Evolutionary conservation across 2,888 invertebrate genomes (phyloP).

Genomic region (Anaspis maculata): DNA sequence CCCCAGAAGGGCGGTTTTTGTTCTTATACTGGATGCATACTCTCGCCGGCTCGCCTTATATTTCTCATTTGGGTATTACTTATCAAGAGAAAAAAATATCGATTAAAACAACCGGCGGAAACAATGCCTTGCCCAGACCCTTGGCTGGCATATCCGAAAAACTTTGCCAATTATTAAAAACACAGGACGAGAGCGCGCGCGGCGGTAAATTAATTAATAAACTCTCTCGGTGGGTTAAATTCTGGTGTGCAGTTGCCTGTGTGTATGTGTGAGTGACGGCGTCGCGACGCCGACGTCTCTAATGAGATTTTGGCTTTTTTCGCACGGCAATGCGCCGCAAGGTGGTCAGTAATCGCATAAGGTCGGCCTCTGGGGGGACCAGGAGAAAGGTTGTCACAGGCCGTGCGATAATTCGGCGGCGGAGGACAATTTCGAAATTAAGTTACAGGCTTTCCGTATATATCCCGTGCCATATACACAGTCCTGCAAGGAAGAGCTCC

Average conservation of each 20-base stretch:
- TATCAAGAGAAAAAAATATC: slow-evolving; percentile 14
- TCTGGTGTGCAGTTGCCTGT: too few species aligned
- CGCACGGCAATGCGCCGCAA: slow-evolving; percentile 16
- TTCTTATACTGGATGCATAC: too few species aligned
- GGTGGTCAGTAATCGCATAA: slow-evolving; percentile 41
- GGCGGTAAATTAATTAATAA: slow-evolving; percentile 10
- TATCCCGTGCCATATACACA: slow-evolving; percentile 3
- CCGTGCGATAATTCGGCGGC: slow-evolving; percentile 29
- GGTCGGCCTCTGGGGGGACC: slow-evolving; percentile 31
- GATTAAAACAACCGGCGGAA: slow-evolving; percentile 14
- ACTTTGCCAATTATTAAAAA: too few species aligned
- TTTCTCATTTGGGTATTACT: too few species aligned
- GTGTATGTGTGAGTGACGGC: too few species aligned
- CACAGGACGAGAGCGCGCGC: too few species aligned
- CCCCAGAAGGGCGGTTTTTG: slow-evolving; percentile 21
- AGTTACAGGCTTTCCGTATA: slow-evolving; percentile 18
- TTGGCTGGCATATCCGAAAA: too few species aligned
- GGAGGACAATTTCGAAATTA: slow-evolving; percentile 27
- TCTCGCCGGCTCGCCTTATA: too few species aligned
- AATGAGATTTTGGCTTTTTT: slow-evolving; percentile 8
- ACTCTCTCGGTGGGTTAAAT: too few species aligned
- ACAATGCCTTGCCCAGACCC: slow-evolving; percentile 12
- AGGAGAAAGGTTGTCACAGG: slow-evolving; percentile 37
- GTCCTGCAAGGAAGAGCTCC: too few species aligned
- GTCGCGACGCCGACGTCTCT: slow-evolving; percentile 15